Evolutionary conservation across 2,888 invertebrate species (phyloP).

Genomic region (Laothoe populi): DNA sequence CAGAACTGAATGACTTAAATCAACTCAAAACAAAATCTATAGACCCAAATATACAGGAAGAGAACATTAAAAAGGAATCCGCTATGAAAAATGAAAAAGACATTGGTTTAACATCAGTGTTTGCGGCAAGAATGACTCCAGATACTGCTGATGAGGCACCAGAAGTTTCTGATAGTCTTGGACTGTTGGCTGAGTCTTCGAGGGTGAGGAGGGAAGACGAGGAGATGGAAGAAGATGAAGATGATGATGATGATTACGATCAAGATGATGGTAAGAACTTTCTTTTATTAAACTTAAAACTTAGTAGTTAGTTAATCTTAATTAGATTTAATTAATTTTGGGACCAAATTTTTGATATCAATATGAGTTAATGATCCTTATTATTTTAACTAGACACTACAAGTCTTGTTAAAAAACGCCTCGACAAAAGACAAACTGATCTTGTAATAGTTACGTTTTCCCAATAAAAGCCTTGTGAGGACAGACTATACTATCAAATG

Average conservation of each 20-base stretch:
- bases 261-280: slow-evolving; percentile 53
- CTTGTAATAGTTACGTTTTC: too few species aligned
- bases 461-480: too few species aligned
- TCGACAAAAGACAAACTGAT: too few species aligned
- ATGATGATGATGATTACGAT: slow-evolving; percentile 61
- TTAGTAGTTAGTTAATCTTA: too few species aligned
- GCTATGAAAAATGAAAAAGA: not conserved
- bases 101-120: not conserved
- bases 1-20: not conserved
- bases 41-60: not conserved
- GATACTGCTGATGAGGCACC: slow-evolving; percentile 49
- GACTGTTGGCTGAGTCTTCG: slow-evolving; percentile 70
- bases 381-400: too few species aligned
- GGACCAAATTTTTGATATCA: too few species aligned
- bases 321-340: too few species aligned
- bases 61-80: not conserved
- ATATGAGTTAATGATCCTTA: too few species aligned
- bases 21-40: not conserved
- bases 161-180: slow-evolving; percentile 66
- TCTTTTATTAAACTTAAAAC: too few species aligned
- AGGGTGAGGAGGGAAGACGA: slow-evolving; percentile 69
- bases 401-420: too few species aligned
- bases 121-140: slow-evolving; percentile 31
- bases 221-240: slow-evolving; percentile 64
- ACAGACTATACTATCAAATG: too few species aligned